phyloP scores from a whole-genome alignment of 2,888 invertebrate genomes.

The Exocentrus adspersus region DNA sequence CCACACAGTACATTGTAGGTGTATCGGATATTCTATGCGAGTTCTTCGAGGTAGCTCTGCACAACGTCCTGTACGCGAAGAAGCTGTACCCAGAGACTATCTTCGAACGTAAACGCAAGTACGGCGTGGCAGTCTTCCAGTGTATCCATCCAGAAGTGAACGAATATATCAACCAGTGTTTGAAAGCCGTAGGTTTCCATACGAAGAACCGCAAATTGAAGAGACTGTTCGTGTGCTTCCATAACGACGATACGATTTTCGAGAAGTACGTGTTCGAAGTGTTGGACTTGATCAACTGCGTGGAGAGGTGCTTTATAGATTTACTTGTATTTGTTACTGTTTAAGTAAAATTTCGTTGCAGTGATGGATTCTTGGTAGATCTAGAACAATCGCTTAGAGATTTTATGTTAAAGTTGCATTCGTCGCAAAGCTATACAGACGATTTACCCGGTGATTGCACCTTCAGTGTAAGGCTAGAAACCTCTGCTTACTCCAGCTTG shows the following conservation, averaged over 20 bases:
- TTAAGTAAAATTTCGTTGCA: constrained; percentile 44
- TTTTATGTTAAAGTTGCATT: constrained; percentile 70
- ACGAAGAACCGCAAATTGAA: constrained; percentile 65
- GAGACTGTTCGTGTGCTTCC: constrained; percentile 65
- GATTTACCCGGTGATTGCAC: constrained; percentile 67
- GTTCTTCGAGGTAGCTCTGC: constrained; percentile 74
- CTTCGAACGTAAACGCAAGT: constrained; percentile 72
- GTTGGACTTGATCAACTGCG: constrained; percentile 41
- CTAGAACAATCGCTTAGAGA: constrained; percentile 71
- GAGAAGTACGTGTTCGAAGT: constrained; percentile 66
- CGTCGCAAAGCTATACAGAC: constrained; percentile 64
- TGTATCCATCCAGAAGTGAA: constrained; percentile 74
- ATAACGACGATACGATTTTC: constrained; percentile 60
- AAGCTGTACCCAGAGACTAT: constrained; percentile 73
- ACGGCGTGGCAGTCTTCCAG: constrained; percentile 69
- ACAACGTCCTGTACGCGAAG: constrained; percentile 70
- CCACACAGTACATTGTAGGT: constrained; percentile 57
- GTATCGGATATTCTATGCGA: constrained; percentile 70
- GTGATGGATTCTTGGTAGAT: constrained; percentile 71
- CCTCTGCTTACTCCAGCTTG: constrained; percentile 69
- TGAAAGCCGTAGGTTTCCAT: constrained; percentile 66
- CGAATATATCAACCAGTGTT: constrained; percentile 69
- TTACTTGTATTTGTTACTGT: too few relatives aligned
- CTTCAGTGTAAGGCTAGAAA: constrained; percentile 71
- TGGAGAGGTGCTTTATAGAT: constrained; percentile 36